These are phyloP conservation scores for Anarsia innoxiella DNA, from an alignment of 2,888 invertebrate species.

Conservation along the genomic window DNA sequence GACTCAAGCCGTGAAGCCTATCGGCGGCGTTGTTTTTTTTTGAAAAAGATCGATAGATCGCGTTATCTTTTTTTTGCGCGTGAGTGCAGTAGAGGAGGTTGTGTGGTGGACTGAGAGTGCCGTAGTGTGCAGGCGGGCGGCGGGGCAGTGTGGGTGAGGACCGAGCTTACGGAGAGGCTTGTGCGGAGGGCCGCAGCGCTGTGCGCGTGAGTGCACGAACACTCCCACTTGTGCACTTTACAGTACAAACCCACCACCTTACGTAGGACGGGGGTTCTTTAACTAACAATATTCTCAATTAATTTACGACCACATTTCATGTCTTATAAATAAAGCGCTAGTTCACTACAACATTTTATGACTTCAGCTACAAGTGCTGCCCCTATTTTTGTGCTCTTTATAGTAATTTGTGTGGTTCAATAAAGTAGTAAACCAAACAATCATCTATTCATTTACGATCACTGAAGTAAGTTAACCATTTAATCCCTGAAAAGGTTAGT, in stretches of 20 bases:
- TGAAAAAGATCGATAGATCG: slow-evolving; percentile 73
- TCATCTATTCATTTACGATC: too few species aligned
- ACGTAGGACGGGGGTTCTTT: not conserved
- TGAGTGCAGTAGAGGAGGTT: slow-evolving; percentile 74
- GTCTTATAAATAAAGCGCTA: too few species aligned
- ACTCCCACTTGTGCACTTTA: slow-evolving; percentile 60
- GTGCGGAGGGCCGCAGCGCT: slow-evolving; percentile 41
- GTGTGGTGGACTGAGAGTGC: slow-evolving; percentile 70
- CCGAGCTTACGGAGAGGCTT: slow-evolving; percentile 44
- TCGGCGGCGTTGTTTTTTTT: slow-evolving; percentile 56
- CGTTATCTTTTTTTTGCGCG: slow-evolving; percentile 73
- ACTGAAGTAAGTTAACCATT: too few species aligned
- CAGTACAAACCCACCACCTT: slow-evolving; percentile 38
- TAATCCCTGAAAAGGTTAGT: too few species aligned
- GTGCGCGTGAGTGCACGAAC: slow-evolving; percentile 63
- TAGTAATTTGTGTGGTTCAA: too few species aligned
- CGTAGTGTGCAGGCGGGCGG: slow-evolving; percentile 65
- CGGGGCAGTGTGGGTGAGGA: slow-evolving; percentile 47
- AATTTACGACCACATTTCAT: slow-evolving; percentile 15
- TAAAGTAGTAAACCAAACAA: too few species aligned
- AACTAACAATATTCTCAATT: not conserved
- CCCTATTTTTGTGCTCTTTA: too few species aligned
- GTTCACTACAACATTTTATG: too few species aligned
- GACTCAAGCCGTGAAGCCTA: slow-evolving; percentile 58
- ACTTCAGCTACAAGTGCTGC: too few species aligned